phyloP scores from a whole-genome alignment of 2,113 vertebrate genomes.

The Copsychus sechellarum region DNA sequence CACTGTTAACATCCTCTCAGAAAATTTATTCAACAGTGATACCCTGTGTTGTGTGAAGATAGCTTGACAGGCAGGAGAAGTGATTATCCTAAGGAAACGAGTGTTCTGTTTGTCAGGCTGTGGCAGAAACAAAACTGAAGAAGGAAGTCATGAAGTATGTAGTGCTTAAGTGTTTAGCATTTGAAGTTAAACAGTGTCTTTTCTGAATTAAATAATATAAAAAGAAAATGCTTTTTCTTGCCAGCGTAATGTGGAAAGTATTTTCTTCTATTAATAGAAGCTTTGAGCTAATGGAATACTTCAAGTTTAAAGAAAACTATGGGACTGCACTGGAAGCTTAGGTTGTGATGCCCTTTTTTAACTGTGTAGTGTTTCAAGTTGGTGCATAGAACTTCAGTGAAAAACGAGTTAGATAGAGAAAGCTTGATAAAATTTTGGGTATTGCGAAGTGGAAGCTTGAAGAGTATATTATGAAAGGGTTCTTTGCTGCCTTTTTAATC shows the following conservation, averaged over 20 bases:
- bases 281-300: constrained; percentile 17
- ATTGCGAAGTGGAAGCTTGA: background rate
- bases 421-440: background rate
- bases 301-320: background rate
- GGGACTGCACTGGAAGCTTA: background rate
- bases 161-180: background rate
- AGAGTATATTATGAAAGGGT: background rate
- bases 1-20: background rate
- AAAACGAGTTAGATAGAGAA: background rate
- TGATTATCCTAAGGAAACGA: background rate
- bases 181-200: background rate
- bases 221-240: constrained; percentile 5
- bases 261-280: constrained; percentile 55
- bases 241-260: constrained; percentile 48
- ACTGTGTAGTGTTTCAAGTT: background rate
- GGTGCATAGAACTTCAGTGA: background rate
- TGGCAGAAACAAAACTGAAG: background rate
- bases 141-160: background rate
- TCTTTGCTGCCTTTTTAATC: background rate
- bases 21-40: background rate
- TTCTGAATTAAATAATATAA: background rate
- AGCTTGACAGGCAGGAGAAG: background rate
- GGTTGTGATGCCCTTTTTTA: background rate
- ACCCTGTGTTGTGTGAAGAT: background rate
- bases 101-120: background rate